Evolutionary conservation across 2,797 vertebrate species (phyloP), one percentile per base, ranked within the genome.

Genomic region (Lepilemur ruficaudatus): DNA sequence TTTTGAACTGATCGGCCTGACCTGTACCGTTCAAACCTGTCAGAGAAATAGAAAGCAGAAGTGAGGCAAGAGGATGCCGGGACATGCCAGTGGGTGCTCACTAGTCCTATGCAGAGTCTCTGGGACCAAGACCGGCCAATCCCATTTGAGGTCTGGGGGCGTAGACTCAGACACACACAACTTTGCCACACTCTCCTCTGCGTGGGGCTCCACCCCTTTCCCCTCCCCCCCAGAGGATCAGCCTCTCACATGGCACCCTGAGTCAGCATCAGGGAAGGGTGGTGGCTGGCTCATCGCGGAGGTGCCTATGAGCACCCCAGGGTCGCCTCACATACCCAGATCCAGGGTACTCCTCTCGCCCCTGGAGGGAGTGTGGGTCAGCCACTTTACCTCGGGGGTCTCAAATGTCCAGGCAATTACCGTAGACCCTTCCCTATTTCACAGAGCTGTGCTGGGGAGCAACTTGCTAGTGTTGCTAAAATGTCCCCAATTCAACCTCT

Each of bases 11-110:
- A 98, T 96, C 99, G 99, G 92, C 99, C 99, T 0, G 99, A 99
- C 91, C 99, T 98, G 97, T 99, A 99, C 92, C 99, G 98, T 95
- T 99, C 99, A 61, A 99, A 99, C 98, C 99, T 99, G 95, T 48
- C 1, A 20, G n/a, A 23, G 38, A 48, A 69, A 96, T 63, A 7
- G 43, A 89, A 32, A 9, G 52, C n/a, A 67, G 43, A 59, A 55
- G n/a, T 81, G 20, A 96, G 69, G 18, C 69, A 32, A 61, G 7
- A 52, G 35, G 32, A 28, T 13, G 5, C 32, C 8, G 25, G 8
- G 13, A n/a, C 13, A 1, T 3, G 20, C 18, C 7, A 4, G 15
- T 41, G 35, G 50, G 46, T 38, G 35, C 30, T 28, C 57, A 12
- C 23, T 4, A 35, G 72, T 20, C 61, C 86, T 25, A 2, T 30